A percentile compares a stretch with the other conserved stretches of the same genome.
phyloP scores from a whole-genome alignment of 2,797 vertebrate species.

The Trichosurus vulpecula region DNA sequence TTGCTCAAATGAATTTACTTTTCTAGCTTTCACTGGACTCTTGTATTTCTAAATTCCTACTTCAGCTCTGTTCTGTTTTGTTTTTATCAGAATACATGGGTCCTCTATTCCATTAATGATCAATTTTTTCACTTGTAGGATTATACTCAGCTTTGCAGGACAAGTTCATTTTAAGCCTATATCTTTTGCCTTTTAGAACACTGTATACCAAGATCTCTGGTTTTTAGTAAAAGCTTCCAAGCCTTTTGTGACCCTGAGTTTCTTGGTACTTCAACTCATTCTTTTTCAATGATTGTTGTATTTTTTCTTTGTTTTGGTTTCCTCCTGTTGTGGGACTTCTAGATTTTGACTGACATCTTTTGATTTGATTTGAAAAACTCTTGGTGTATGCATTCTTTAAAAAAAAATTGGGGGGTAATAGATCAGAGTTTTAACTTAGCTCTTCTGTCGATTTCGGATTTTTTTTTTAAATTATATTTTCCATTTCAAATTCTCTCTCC shows the following conservation, averaged over 20 bases:
- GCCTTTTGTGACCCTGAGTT: not conserved
- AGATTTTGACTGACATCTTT: not conserved
- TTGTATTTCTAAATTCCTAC: not conserved
- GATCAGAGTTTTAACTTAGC: not conserved
- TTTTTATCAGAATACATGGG: not conserved
- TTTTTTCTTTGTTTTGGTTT: not conserved
- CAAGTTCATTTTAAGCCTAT: not conserved
- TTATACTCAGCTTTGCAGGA: not conserved
- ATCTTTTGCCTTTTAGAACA: not conserved
- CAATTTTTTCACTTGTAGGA: not conserved
- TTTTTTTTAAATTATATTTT: not conserved
- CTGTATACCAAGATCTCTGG: not conserved
- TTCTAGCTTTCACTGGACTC: not conserved
- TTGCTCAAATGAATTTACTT: not conserved
- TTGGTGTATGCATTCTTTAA: not conserved
- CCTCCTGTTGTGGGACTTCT: not conserved
- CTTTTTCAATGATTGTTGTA: not conserved
- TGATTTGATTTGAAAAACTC: not conserved
- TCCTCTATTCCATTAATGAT: not conserved
- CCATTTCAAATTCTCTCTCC: not conserved
- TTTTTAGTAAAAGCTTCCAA: not conserved
- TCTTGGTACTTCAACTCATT: not conserved
- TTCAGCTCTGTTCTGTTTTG: not conserved
- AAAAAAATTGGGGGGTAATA: not conserved
- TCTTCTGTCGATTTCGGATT: not conserved